phyloP scores from a whole-genome alignment of 1,140 invertebrate genomes.

The Dinoponera quadriceps region DNA sequence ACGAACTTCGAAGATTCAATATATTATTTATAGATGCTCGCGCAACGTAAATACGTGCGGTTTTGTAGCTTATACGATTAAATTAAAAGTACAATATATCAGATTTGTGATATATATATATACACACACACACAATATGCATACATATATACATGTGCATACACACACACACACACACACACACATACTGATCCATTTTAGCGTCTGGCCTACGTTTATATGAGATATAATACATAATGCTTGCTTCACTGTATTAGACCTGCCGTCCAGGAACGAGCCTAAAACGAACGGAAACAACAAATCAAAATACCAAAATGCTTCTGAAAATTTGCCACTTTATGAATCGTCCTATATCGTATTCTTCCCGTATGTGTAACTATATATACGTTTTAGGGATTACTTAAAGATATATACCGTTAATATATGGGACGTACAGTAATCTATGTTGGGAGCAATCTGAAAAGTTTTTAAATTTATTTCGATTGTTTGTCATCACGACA shows the following conservation, averaged over 20 bases:
- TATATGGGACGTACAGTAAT: conserved; percentile 24
- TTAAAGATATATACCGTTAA: conserved; percentile 31
- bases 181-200: conserved; percentile 16
- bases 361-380: conserved; percentile 1
- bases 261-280: conserved; percentile 50
- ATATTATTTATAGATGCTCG: conserved; percentile 30
- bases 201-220: conserved; percentile 48
- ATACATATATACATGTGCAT: conserved; percentile 10
- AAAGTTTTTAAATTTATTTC: conserved; percentile 38
- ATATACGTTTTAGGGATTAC: conserved; percentile 22
- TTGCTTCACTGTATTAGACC: conserved; percentile 41
- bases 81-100: conserved; percentile 33
- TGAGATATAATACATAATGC: conserved; percentile 31
- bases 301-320: conserved; percentile 53
- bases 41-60: conserved; percentile 14
- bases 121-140: not conserved
- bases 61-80: conserved; percentile 35
- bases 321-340: conserved; percentile 33
- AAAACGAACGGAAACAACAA: conserved; percentile 39
- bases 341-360: conserved; percentile 25
- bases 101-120: conserved; percentile 39
- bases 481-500: conserved; percentile 5
- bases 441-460: conserved; percentile 42
- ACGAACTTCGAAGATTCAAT: conserved; percentile 35
- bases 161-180: too few species aligned